Evolutionary conservation across 2,113 vertebrate species (phyloP), one percentile per base, ranked within the genome.

Genomic region (Sisor rabdophorus): DNA sequence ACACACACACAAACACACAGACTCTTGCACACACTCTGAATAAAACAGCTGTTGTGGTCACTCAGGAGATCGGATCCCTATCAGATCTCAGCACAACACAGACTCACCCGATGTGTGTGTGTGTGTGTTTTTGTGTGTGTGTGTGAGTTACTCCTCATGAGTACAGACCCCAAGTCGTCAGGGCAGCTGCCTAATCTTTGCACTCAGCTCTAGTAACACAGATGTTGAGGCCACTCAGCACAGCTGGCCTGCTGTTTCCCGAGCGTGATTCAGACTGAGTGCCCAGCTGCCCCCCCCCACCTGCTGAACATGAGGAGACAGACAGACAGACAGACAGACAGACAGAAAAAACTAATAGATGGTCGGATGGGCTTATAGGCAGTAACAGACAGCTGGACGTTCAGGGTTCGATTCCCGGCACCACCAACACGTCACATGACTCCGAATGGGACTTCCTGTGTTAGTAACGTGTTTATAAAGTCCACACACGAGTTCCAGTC

Each of bases 21-120:
- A n/a, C n/a, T n/a, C n/a, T n/a, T n/a, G 30, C n/a, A 48, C 5
- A n/a, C 44, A 32, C 3, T 32, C 1, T 17, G 2, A n/a, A 50
- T 53, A 32, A 50, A 61, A 32, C 72, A 74, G 17, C 28, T 74
- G 72, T 9, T 63, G 19, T 32, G 44, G 58, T 74, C 58, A n/a
- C 2, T 74, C 72, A 63, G 13, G 44, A 11, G 36, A 32, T 52
- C 58, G 15, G 24, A 32, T 26, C 11, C 32, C 26, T 17, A n/a
- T 61, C 20, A 12, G 24, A 1, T 22, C 1, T 30, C 28, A 32
- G 26, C 15, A 30, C 58, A 19, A 15, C 15, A 12, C 7, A 24
- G 53, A 36, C 2, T 4, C 6, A 2, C n/a, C n/a, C n/a, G n/a
- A 17, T 32, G 17, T 17, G 58, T n/a, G 19, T 20, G 32, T 0